Base-by-base conservation (phyloP, 1,140 invertebrate species). In the Dendrolimus kikuchii region DNA sequence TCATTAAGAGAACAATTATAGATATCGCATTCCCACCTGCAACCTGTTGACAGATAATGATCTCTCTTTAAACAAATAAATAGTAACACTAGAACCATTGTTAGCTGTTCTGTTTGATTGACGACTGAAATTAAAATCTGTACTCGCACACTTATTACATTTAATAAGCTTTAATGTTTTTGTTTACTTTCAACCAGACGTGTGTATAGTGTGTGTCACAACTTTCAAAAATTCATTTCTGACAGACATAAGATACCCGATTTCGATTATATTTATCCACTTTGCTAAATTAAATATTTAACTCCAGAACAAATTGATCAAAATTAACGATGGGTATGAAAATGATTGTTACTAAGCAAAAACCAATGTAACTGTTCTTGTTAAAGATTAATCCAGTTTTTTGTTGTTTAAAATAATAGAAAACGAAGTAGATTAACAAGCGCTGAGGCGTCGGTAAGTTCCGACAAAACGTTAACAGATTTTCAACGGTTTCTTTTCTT, bases 1-100 rank as follows among this genome's bases (percentile, higher is more conserved):
- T 81, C 82, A 82, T 86, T 84, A 86, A 82, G 82, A 84, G 80
- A 81, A 86, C 80, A 83, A 86, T 84, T 83, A 86, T 83, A 83
- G 80, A 82, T 86, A 86, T 82, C 80, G 76, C 64, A 76, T 82
- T 81, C 77, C 75, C 78, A 79, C 81, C 82, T 83, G 80, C 77
- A 83, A 82, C 80, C 74, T 76, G 80, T 79, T 81, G 78, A 68
- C 61, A 74, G 78, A 82, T 86, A 78, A 78, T 82, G 73, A 83
- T 83, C 80, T 86, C 64, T 66, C 71, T 81, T 66, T 79, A 83
- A 85, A 81, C 78, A 85, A 84, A 23, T 23, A 23, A 23, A 84
- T 72, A 84, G 63, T 71, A 40, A 66, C 68, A 71, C 64, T 69
- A 59, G 59, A 51, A 49, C 51, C 61, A 60, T 53, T 62, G 58